These are phyloP conservation scores for Garrulus glandarius DNA, from an alignment of 2,797 vertebrate genomes.

Conservation along the genomic window DNA sequence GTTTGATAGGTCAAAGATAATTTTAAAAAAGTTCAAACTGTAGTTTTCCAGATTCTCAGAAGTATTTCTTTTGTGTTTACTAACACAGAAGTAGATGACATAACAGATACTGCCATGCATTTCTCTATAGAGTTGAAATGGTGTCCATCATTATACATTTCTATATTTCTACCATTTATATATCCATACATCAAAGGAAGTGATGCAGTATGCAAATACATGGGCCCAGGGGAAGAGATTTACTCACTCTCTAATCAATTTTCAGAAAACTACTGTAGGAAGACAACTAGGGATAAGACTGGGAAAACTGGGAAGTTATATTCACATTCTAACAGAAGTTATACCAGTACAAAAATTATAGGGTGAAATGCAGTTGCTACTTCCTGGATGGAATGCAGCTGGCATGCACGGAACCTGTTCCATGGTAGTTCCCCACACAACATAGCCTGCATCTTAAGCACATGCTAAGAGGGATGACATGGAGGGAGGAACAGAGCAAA, in stretches of 20 bases:
- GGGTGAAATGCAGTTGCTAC: neutral
- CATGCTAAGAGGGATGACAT: neutral
- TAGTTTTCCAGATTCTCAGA: neutral
- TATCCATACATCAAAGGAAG: neutral
- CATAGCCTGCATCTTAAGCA: neutral
- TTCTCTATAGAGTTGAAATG: neutral
- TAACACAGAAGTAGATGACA: neutral
- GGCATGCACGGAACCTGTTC: fast-evolving
- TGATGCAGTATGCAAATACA: neutral
- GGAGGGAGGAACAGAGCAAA: neutral
- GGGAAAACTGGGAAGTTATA: neutral
- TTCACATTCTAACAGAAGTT: neutral
- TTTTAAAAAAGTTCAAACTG: neutral
- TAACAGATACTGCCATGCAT: neutral
- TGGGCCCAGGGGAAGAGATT: neutral
- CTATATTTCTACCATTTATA: neutral
- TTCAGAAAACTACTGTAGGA: neutral
- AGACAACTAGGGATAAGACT: neutral
- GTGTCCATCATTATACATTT: neutral
- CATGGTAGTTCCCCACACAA: neutral
- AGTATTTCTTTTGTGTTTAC: neutral
- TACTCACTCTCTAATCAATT: neutral
- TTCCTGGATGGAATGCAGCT: neutral
- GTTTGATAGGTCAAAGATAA: neutral
- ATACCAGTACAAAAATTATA: neutral